phyloP scores from a whole-genome alignment of 2,888 invertebrate species.

The Aspidiotus rigidus region DNA sequence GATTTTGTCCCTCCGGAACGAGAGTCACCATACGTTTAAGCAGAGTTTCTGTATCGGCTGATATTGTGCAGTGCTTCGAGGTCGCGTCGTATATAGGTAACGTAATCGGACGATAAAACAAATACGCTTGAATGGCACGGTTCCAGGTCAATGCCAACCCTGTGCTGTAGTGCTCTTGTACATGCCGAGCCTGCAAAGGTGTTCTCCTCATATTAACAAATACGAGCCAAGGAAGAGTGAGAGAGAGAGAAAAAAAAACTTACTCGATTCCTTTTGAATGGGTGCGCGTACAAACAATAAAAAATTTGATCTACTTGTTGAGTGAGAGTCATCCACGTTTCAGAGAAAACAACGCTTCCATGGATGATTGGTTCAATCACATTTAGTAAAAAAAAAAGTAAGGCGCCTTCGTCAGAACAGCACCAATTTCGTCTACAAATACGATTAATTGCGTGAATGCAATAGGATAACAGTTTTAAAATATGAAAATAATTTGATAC shows the following conservation, averaged over 20 bases:
- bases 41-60: slow-evolving; percentile 67
- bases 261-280: slow-evolving; percentile 58
- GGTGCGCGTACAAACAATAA: slow-evolving; percentile 78
- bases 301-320: slow-evolving; percentile 75
- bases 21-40: slow-evolving; percentile 60
- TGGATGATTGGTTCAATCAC: slow-evolving; percentile 58
- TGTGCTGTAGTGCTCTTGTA: slow-evolving; percentile 67
- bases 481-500: slow-evolving; percentile 5
- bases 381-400: slow-evolving; percentile 68
- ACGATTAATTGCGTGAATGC: too few species aligned
- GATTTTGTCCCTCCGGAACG: slow-evolving; percentile 60
- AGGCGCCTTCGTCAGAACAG: slow-evolving; percentile 62
- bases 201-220: too few species aligned
- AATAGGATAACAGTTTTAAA: background rate
- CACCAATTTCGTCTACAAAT: slow-evolving; percentile 62
- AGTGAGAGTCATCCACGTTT: slow-evolving; percentile 51
- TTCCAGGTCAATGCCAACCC: slow-evolving; percentile 63
- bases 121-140: slow-evolving; percentile 58
- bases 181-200: slow-evolving; percentile 48
- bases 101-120: slow-evolving; percentile 39
- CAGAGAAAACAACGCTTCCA: slow-evolving; percentile 35
- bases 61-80: slow-evolving; percentile 49
- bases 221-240: too few species aligned
- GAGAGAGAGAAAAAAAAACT: too few species aligned
- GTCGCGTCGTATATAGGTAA: slow-evolving; percentile 75